Evolutionary conservation across 2,113 vertebrate species (phyloP).

Genomic region (Aegithalos caudatus): DNA sequence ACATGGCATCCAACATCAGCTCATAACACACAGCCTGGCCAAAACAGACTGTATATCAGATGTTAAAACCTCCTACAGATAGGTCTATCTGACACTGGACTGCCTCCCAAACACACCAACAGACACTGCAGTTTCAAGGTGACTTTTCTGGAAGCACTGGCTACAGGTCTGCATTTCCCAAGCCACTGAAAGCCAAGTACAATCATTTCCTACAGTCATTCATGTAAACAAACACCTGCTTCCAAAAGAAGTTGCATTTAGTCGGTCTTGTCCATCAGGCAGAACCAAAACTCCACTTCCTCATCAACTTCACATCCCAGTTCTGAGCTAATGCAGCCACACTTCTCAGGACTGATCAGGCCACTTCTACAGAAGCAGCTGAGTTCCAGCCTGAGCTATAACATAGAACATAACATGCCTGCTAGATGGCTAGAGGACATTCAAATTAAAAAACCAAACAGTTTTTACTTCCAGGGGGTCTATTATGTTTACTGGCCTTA

Average conservation of each 20-base stretch:
- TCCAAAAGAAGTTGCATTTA: neutral
- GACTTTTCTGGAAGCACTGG: neutral
- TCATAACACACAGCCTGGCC: neutral
- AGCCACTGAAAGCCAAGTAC: neutral
- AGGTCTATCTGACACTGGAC: neutral
- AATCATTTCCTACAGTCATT: neutral
- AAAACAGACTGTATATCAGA: neutral
- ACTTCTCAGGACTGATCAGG: neutral
- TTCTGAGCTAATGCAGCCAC: neutral
- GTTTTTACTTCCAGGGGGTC: neutral
- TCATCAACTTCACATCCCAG: neutral
- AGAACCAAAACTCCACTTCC: neutral
- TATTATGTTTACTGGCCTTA: neutral
- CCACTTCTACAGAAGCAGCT: neutral
- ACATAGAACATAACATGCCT: accelerated
- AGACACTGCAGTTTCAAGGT: neutral
- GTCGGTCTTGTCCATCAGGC: neutral
- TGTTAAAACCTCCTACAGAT: neutral
- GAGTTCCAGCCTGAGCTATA: neutral
- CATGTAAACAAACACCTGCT: neutral
- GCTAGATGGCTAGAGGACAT: neutral
- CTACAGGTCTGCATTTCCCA: neutral
- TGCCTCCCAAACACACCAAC: neutral
- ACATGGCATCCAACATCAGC: neutral
- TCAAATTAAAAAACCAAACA: neutral